These are phyloP conservation scores for Melieria crassipennis DNA, from an alignment of 2,888 invertebrate species.

Conservation along the genomic window DNA sequence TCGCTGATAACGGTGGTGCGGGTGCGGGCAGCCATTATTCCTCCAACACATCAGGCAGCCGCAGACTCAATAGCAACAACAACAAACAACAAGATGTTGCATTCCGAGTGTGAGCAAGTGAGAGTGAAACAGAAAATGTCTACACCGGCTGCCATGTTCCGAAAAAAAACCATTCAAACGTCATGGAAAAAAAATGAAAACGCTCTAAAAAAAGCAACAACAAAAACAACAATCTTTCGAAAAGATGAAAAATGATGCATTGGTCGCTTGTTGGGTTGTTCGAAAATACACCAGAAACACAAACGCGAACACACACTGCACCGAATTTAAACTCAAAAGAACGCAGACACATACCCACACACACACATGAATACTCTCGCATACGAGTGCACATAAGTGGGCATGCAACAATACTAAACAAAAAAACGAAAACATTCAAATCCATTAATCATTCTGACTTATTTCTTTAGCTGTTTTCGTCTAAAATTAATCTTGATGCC, in stretches of 20 bases:
- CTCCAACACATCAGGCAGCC: background rate
- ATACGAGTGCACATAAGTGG: background rate
- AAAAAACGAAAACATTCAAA: constrained; percentile 43
- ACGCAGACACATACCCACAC: constrained; percentile 11
- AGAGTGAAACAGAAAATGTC: background rate
- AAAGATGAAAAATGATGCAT: constrained; percentile 25
- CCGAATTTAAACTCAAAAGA: no score
- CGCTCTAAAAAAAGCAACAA: background rate
- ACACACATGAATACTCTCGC: constrained; percentile 26
- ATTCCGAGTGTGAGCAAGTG: background rate
- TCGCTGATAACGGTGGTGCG: no score
- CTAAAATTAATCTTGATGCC: constrained; percentile 63
- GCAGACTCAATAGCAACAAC: background rate
- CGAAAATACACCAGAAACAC: constrained; percentile 36
- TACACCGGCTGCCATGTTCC: no score
- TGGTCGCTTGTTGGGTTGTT: constrained; percentile 5
- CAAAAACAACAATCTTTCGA: background rate
- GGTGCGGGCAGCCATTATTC: no score
- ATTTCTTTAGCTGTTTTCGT: constrained; percentile 57
- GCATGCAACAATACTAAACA: constrained; percentile 36
- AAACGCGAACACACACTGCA: constrained; percentile 21
- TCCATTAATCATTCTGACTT: constrained; percentile 64
- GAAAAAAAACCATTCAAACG: no score
- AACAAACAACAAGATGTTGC: background rate
- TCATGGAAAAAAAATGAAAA: no score